Conservation (phyloP, 2,888 invertebrate genomes). For the Eupeodes latifasciatus region DNA sequence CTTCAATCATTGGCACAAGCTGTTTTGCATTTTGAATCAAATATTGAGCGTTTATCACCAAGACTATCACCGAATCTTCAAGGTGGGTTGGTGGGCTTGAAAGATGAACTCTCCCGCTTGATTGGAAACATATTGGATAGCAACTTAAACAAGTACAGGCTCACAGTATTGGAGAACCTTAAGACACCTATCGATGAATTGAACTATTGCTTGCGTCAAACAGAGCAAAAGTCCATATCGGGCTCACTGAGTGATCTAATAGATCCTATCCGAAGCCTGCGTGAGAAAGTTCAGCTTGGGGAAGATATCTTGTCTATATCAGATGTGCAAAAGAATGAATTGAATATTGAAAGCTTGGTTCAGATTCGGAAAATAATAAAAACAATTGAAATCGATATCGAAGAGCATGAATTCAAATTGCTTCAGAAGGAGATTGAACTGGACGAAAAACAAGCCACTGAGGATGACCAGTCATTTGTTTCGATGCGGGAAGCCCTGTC, state of each 20-base stretch:
- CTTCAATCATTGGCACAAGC: slow-evolving; percentile 84
- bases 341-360: slow-evolving; percentile 79
- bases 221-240: slow-evolving; percentile 83
- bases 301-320: slow-evolving; percentile 80
- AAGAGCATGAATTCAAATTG: slow-evolving; percentile 82
- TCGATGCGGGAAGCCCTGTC: slow-evolving; percentile 81
- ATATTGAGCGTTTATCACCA: slow-evolving; percentile 81
- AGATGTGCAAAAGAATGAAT: slow-evolving; percentile 78
- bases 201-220: slow-evolving; percentile 84
- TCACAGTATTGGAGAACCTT: slow-evolving; percentile 85
- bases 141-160: slow-evolving; percentile 81
- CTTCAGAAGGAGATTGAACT: slow-evolving; percentile 81
- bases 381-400: slow-evolving; percentile 81
- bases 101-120: slow-evolving; percentile 85
- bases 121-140: slow-evolving; percentile 86
- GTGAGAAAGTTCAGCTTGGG: slow-evolving; percentile 81
- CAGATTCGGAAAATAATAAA: slow-evolving; percentile 81
- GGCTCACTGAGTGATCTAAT: slow-evolving; percentile 82
- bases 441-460: slow-evolving; percentile 80
- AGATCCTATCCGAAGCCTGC: slow-evolving; percentile 82
- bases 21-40: slow-evolving; percentile 83
- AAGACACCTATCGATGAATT: slow-evolving; percentile 85
- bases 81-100: slow-evolving; percentile 83
- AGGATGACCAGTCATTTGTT: slow-evolving; percentile 79
- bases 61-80: slow-evolving; percentile 80